Percentiles rank a stretch among this genome's conserved stretches.
phyloP scores from a whole-genome alignment of 2,888 invertebrate genomes.

The Oeneis ivallda region DNA sequence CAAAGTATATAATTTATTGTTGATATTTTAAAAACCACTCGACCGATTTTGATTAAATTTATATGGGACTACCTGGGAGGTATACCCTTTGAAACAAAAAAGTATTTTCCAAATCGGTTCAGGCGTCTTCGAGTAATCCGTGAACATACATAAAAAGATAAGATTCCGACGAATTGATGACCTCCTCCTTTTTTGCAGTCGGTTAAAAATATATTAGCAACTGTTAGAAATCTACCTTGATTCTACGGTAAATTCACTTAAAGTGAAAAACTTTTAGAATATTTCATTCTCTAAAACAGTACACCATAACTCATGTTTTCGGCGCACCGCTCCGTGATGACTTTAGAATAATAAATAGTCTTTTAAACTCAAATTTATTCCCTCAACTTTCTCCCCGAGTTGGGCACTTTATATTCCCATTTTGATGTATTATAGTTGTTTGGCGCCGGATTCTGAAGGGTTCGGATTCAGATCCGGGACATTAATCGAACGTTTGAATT shows the following conservation, averaged over 20 bases:
- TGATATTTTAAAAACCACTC: too few relatives aligned
- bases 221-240: conserved; percentile 31
- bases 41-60: too few relatives aligned
- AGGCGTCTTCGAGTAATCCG: too few relatives aligned
- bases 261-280: conserved; percentile 45
- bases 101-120: too few relatives aligned
- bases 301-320: conserved; percentile 60
- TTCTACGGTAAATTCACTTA: conserved; percentile 38
- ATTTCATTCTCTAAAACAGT: conserved; percentile 54
- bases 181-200: too few relatives aligned
- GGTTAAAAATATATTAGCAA: conserved; percentile 7
- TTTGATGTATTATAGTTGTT: conserved; percentile 28
- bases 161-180: too few relatives aligned
- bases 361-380: conserved; percentile 51
- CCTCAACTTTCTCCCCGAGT: conserved; percentile 37
- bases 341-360: conserved; percentile 59
- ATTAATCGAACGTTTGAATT: background rate
- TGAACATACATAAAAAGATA: too few relatives aligned
- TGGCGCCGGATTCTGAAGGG: conserved; percentile 4
- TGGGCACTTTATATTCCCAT: conserved; percentile 30
- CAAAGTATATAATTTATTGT: too few relatives aligned
- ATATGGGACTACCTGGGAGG: too few relatives aligned
- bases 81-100: too few relatives aligned
- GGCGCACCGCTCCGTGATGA: conserved; percentile 47
- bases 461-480: conserved; percentile 7